These are phyloP conservation scores for Megastigmus dorsalis DNA, from an alignment of 2,888 invertebrate species.

Conservation along the genomic window DNA sequence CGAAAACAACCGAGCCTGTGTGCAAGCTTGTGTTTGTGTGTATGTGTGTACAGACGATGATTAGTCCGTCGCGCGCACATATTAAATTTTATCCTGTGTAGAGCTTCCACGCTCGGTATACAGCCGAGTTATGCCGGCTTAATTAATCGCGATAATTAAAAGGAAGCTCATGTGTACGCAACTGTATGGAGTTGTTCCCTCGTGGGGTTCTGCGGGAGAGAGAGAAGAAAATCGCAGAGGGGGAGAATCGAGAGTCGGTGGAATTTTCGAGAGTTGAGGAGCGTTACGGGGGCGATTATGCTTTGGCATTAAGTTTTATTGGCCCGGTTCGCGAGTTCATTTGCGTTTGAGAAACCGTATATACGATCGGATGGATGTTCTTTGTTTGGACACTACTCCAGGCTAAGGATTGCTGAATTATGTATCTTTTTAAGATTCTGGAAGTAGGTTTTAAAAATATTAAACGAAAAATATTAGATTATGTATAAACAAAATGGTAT, in stretches of 20 bases:
- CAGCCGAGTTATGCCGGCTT: constrained; percentile 69
- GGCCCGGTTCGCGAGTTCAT: constrained; percentile 48
- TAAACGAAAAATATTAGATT: too few species aligned
- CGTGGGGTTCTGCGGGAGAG: neutral
- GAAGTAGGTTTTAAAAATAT: too few species aligned
- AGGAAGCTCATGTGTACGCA: constrained; percentile 58
- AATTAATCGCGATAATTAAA: constrained; percentile 73
- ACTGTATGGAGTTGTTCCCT: constrained; percentile 47
- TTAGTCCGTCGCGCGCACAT: constrained; percentile 42
- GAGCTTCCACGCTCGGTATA: constrained; percentile 51
- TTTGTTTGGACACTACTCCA: too few species aligned
- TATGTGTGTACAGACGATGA: too few species aligned
- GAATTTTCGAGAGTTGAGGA: constrained; percentile 28
- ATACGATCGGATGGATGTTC: neutral
- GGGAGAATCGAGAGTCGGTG: constrained; percentile 46
- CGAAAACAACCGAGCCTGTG: constrained; percentile 6
- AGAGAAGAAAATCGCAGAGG: constrained; percentile 46
- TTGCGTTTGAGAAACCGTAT: constrained; percentile 5
- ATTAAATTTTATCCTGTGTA: constrained; percentile 55
- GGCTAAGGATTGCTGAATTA: too few species aligned
- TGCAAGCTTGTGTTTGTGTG: neutral
- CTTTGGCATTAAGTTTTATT: constrained; percentile 32
- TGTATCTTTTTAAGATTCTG: too few species aligned
- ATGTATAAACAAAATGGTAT: too few species aligned
- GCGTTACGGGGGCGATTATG: constrained; percentile 37